Evolutionary conservation across 1,140 invertebrate species (phyloP).

Genomic region (Chionoecetes opilio): DNA sequence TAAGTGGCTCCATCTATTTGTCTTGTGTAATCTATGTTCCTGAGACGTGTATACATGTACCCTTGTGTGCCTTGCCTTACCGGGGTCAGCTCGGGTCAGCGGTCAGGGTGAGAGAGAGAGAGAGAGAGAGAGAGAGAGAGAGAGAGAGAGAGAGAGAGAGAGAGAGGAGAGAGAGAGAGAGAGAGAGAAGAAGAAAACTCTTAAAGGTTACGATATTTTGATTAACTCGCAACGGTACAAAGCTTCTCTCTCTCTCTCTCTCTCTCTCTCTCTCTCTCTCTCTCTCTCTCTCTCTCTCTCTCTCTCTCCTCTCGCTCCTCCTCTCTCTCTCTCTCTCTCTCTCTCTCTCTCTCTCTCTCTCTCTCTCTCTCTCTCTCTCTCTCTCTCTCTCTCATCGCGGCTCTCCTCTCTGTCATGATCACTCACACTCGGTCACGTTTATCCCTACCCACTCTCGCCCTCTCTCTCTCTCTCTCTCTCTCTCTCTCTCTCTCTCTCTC

Average conservation of each 20-base stretch:
- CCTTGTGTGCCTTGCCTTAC: too few species aligned
- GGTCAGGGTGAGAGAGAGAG: background rate
- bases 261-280: slow-evolving; percentile 8
- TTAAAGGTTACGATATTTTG: background rate
- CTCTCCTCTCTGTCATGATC: too few species aligned
- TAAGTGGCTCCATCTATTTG: too few species aligned
- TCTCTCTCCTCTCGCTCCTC: background rate
- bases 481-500: too few species aligned
- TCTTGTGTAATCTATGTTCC: too few species aligned
- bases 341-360: too few species aligned
- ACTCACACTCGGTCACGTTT: background rate
- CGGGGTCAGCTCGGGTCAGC: too few species aligned
- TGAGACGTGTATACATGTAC: too few species aligned
- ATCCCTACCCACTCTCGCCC: background rate
- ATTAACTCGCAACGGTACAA: background rate
- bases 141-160: slow-evolving; percentile 27
- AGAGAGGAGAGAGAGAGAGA: background rate
- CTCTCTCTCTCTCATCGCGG: slow-evolving; percentile 25
- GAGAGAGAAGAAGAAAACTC: background rate
- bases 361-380: slow-evolving; percentile 21
- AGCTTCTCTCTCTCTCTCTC: background rate
- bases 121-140: slow-evolving; percentile 27
- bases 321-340: too few species aligned
- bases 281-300: slow-evolving; percentile 27
- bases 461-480: background rate